phyloP scores from a whole-genome alignment of 2,797 vertebrate species.

The Paedocypris micromegethes region DNA sequence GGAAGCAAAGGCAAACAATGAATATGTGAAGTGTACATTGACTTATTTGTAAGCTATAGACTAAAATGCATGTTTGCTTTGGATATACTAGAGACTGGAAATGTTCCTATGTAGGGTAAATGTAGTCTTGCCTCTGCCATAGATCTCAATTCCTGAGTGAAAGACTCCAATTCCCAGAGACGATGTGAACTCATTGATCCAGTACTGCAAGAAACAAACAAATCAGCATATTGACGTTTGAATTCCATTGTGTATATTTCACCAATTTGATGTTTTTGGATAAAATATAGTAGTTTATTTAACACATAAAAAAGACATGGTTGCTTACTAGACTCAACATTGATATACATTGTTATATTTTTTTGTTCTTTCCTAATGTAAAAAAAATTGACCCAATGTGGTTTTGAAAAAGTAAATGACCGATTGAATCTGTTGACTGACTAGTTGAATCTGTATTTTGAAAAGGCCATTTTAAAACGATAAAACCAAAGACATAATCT shows the following conservation, averaged over 20 bases:
- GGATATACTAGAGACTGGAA: not conserved
- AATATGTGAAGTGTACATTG: not conserved
- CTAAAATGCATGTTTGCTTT: not conserved
- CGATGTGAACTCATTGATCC: constrained; percentile 99
- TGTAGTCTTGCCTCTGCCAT: constrained; percentile 84
- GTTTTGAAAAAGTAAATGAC: too few relatives aligned
- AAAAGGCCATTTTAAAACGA: not conserved
- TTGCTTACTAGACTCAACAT: too few relatives aligned
- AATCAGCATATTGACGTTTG: not conserved
- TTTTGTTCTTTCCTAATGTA: too few relatives aligned
- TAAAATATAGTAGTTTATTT: too few relatives aligned
- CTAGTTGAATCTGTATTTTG: too few relatives aligned
- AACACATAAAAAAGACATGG: too few relatives aligned
- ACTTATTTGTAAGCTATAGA: not conserved
- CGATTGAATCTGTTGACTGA: too few relatives aligned
- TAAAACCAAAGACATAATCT: not conserved
- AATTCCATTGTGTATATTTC: too few relatives aligned
- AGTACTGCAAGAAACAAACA: constrained; percentile 74
- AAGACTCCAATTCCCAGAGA: constrained; percentile 97
- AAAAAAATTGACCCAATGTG: too few relatives aligned
- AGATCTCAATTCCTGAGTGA: constrained; percentile 97
- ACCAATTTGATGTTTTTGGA: too few relatives aligned
- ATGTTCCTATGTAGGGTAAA: not conserved
- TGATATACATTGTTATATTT: too few relatives aligned
- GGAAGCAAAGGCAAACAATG: not conserved